A percentile compares a stretch with the other conserved stretches of the same genome.
Conservation (phyloP, 2,888 invertebrate genomes). For the Dinocampus coccinellae region DNA sequence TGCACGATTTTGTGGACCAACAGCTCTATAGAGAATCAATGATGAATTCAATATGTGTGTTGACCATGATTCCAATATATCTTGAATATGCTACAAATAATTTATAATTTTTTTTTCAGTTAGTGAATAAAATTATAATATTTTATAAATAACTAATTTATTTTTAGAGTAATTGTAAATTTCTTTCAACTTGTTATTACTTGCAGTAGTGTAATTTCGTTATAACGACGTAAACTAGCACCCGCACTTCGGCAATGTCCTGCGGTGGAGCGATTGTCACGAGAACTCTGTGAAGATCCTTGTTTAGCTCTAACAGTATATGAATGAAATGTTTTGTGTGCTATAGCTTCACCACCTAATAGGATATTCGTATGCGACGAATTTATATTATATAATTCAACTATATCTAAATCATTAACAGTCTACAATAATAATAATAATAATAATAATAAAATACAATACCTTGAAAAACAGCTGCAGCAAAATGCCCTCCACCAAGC, state of each 20-base stretch:
- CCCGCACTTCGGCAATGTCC: slow-evolving; percentile 84
- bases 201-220: slow-evolving; percentile 81
- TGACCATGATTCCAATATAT: slow-evolving; percentile 79
- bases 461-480: slow-evolving; percentile 78
- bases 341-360: slow-evolving; percentile 71
- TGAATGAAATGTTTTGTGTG: slow-evolving; percentile 87
- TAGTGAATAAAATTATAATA: neutral
- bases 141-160: neutral
- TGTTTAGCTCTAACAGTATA: slow-evolving; percentile 89
- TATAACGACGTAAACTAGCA: slow-evolving; percentile 83
- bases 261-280: slow-evolving; percentile 75
- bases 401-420: too few relatives aligned
- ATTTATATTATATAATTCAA: too few relatives aligned
- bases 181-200: slow-evolving; percentile 66
- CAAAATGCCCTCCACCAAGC: slow-evolving; percentile 89
- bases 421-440: too few relatives aligned
- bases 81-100: slow-evolving; percentile 79
- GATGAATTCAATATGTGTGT: slow-evolving; percentile 76
- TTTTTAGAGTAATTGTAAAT: too few relatives aligned
- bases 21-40: slow-evolving; percentile 83
- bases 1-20: slow-evolving; percentile 79
- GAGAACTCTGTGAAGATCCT: slow-evolving; percentile 80
- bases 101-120: neutral
- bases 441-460: neutral
- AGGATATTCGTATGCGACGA: too few relatives aligned